These are phyloP conservation scores for Mythimna albipuncta DNA, from an alignment of 2,888 invertebrate genomes.

Conservation along the genomic window DNA sequence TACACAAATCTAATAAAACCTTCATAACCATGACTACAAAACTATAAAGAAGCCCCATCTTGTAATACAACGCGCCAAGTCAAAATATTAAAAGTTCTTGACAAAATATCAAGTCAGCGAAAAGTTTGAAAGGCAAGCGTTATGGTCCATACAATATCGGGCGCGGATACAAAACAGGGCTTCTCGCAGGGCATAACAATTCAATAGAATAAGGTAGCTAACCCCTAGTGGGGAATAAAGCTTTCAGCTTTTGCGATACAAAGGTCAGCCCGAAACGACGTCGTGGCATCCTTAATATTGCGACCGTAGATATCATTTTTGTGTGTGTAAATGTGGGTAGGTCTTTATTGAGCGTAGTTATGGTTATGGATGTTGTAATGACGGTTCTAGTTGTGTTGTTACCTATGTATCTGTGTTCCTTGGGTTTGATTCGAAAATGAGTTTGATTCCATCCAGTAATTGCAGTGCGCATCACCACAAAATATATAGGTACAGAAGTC, in stretches of 20 bases:
- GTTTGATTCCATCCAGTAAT: not conserved
- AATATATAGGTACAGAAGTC: no score
- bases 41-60: not conserved
- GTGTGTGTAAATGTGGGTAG: conserved; percentile 32
- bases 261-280: conserved; percentile 64
- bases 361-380: conserved; percentile 8
- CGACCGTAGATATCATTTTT: conserved; percentile 47
- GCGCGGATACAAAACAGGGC: conserved; percentile 63
- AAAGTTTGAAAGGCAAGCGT: conserved; percentile 58
- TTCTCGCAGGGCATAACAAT: conserved; percentile 69
- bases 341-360: conserved; percentile 40
- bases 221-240: conserved; percentile 64
- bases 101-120: conserved; percentile 61
- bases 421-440: not conserved
- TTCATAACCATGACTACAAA: conserved; percentile 14
- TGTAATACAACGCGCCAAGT: conserved; percentile 36
- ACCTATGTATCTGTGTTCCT: no score
- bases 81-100: conserved; percentile 62
- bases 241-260: conserved; percentile 61
- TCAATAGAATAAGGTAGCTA: conserved; percentile 70
- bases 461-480: no score
- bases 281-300: conserved; percentile 60
- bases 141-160: conserved; percentile 62
- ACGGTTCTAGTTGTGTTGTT: conserved; percentile 20
- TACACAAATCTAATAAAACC: conserved; percentile 32